Base-by-base conservation (phyloP, 92 coral and sea anemone species). In the Desmophyllum pertusum region DNA sequence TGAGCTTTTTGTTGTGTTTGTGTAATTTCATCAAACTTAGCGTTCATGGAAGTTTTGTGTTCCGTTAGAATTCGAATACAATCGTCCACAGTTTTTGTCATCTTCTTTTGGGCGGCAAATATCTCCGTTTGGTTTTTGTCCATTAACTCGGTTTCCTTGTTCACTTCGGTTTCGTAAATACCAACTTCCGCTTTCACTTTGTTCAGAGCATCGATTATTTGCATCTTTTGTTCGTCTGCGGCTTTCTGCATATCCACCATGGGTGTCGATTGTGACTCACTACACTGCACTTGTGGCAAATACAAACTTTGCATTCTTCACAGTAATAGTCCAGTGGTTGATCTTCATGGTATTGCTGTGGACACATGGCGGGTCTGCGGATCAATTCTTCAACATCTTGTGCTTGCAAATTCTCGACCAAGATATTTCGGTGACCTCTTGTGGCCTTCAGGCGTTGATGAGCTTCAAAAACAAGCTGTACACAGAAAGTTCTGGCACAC, bases 311-410 rank as follows among this genome's bases (percentile, higher is more conserved):
- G 53, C 82, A 77, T 42, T 77, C 82, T 77, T 77, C 61, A 7
- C 82, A 77, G 38, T 77, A 77, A 62, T 51, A 77, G 36, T 77
- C 82, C 40, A 77, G 68, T 21, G 82, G 27, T n/a, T 77, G 62
- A 40, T 77, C 39, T 17, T 53, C 37, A 51, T 77, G 82, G 43
- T 52, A 62, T 52, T 37, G 48, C 82, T 59, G 43, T 13, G 68
- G n/a, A 77, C 82, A 77, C 82, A 77, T 77, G 40, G 57, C 82
- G 17, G 82, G 82, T 39, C 82, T 52, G 46, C 46, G 51, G 50
- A 77, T 52, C 82, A 77, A 77, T 65, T 77, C 82, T 77, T 77
- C 71, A 25, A 77, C 82, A 77, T 77, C 82, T 37, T 62, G 48
- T 8, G 82, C 70, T 55, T 37, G 69, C 36, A 77, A 77, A 51